Conservation (phyloP, 2,888 invertebrate species). For the Andrena marginata region DNA sequence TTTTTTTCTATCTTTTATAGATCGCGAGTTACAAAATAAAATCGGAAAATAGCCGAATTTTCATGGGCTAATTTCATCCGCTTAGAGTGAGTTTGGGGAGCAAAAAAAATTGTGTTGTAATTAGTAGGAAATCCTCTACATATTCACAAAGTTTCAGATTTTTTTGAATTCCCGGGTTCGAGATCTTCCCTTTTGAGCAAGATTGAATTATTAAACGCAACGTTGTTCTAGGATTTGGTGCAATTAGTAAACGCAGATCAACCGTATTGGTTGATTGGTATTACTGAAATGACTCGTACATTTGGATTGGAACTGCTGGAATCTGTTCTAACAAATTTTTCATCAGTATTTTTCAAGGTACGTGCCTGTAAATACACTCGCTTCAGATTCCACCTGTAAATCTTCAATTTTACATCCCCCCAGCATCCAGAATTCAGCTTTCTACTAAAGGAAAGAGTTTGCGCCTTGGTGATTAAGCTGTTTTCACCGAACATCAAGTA, state of each 20-base stretch:
- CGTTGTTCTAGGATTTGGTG: constrained; percentile 92
- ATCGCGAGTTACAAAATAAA: too few relatives aligned
- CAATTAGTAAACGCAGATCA: constrained; percentile 98
- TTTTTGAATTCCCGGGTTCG: too few relatives aligned
- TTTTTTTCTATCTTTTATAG: too few relatives aligned
- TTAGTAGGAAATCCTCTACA: too few relatives aligned
- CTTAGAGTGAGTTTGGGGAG: too few relatives aligned
- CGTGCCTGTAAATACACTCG: constrained; percentile 10
- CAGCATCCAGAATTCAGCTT: constrained; percentile 98
- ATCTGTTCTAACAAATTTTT: constrained; percentile 95
- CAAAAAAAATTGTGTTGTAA: too few relatives aligned
- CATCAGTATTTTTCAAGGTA: constrained; percentile 94
- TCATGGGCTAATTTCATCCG: too few relatives aligned
- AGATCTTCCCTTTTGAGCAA: background rate
- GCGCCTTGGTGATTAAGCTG: constrained; percentile 98
- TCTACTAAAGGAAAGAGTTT: constrained; percentile 97
- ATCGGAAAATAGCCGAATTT: too few relatives aligned
- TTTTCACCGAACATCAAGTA: constrained; percentile 99
- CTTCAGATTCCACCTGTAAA: background rate
- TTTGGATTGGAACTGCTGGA: constrained; percentile 98
- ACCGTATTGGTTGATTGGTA: constrained; percentile 97
- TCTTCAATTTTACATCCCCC: constrained; percentile 75
- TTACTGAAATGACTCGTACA: constrained; percentile 98
- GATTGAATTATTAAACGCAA: background rate
- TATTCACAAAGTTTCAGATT: too few relatives aligned